These are phyloP conservation scores for Brachylomia viminalis DNA, from an alignment of 2,888 invertebrate species.

Conservation along the genomic window DNA sequence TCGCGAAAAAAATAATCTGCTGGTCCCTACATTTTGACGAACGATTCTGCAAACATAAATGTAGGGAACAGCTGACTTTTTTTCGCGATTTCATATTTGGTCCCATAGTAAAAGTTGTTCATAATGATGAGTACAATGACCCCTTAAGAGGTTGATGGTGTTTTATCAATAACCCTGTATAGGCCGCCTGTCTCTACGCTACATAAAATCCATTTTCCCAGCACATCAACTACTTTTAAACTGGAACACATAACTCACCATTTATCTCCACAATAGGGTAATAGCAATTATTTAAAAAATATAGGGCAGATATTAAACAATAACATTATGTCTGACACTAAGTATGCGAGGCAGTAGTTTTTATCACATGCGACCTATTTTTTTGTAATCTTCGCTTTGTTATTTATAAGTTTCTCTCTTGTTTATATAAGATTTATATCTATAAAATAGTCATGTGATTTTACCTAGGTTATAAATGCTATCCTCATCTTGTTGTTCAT, in stretches of 20 bases:
- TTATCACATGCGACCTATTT: constrained; percentile 70
- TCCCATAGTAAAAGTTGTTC: too few relatives aligned
- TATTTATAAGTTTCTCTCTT: constrained; percentile 46
- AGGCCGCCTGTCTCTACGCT: too few relatives aligned
- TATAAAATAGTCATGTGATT: constrained; percentile 27
- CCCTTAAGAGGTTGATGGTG: too few relatives aligned
- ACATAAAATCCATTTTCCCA: constrained; percentile 20
- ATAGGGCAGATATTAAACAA: constrained; percentile 58
- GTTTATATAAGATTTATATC: too few relatives aligned
- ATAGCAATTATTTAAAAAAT: constrained; percentile 57
- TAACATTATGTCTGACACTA: constrained; percentile 42
- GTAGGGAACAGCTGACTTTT: too few relatives aligned
- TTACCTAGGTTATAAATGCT: constrained; percentile 5
- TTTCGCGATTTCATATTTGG: too few relatives aligned
- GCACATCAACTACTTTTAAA: constrained; percentile 34
- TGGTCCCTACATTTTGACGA: too few relatives aligned
- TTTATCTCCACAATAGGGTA: constrained; percentile 62
- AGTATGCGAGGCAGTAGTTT: constrained; percentile 37
- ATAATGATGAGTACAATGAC: too few relatives aligned
- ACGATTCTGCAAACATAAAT: too few relatives aligned
- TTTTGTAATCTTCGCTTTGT: constrained; percentile 65
- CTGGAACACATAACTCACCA: constrained; percentile 57
- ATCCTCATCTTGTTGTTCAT: too few relatives aligned
- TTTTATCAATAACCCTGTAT: too few relatives aligned
- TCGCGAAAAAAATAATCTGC: too few relatives aligned